A percentile compares a stretch with the other conserved stretches of the same genome.
These are phyloP conservation scores for Loris lydekkerianus DNA, from an alignment of 2,797 vertebrate species.

Conservation along the genomic window DNA sequence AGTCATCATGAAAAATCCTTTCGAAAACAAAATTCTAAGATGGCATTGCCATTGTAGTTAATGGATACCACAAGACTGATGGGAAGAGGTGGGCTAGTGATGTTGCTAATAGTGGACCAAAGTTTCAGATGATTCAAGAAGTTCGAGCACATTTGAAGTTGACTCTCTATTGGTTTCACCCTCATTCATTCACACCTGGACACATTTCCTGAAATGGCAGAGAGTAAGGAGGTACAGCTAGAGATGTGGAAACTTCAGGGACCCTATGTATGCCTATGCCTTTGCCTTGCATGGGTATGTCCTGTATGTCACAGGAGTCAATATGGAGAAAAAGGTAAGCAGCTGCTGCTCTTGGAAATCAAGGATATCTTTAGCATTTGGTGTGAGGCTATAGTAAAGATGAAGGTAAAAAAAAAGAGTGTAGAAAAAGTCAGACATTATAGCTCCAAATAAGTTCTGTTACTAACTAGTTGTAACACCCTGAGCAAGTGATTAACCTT, in stretches of 20 bases:
- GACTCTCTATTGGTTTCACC: not conserved
- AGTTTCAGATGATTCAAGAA: not conserved
- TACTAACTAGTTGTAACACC: not conserved
- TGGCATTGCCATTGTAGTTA: not conserved
- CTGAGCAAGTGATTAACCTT: not conserved
- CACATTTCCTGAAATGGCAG: not conserved
- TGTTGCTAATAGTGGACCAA: not conserved
- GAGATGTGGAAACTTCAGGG: not conserved
- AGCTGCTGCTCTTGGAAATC: not conserved
- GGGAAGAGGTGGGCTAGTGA: not conserved
- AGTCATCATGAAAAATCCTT: not conserved
- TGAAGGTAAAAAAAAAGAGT: not conserved
- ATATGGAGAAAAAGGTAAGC: not conserved
- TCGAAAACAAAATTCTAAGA: not conserved
- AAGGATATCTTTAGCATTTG: not conserved
- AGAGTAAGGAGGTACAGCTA: not conserved
- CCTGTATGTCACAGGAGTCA: not conserved
- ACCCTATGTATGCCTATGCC: not conserved
- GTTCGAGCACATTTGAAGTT: not conserved
- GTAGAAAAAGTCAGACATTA: not conserved
- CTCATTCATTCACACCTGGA: not conserved
- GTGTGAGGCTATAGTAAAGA: not conserved
- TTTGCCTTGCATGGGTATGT: not conserved
- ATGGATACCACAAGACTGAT: not conserved
- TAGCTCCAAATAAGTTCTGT: not conserved